Evolutionary conservation across 2,797 vertebrate species (phyloP).

Genomic region (Miichthys miiuy): DNA sequence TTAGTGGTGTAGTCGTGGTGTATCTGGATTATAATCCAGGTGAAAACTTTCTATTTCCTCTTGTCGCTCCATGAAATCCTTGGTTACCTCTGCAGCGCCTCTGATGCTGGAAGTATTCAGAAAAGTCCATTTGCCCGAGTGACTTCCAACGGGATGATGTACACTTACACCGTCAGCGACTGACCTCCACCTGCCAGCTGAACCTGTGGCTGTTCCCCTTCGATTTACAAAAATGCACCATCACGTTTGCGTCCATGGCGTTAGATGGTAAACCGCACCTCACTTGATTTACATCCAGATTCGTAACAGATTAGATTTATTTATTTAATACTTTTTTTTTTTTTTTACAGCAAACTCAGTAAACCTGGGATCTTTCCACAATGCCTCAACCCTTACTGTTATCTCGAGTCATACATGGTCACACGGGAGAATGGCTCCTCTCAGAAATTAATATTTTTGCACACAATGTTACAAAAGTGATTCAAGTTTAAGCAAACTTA

Average conservation of each 20-base stretch:
- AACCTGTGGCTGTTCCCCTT: slow-evolving; percentile 60
- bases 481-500: accelerated
- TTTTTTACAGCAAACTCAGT: background rate
- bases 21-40: background rate
- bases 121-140: background rate
- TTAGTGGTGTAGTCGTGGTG: too few relatives aligned
- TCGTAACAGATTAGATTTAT: background rate
- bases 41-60: background rate
- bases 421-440: slow-evolving; percentile 75
- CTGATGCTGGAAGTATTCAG: slow-evolving; percentile 8
- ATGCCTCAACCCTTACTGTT: accelerated
- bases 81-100: slow-evolving; percentile 41
- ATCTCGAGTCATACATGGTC: background rate
- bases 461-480: accelerated
- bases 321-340: background rate
- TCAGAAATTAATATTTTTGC: accelerated
- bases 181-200: slow-evolving; percentile 71
- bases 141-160: background rate
- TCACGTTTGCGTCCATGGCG: slow-evolving; percentile 49
- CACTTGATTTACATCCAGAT: background rate
- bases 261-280: background rate
- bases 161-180: accelerated
- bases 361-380: accelerated
- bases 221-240: slow-evolving; percentile 43
- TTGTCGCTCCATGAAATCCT: background rate